A percentile compares a stretch with the other conserved stretches of the same genome.
Conservation (phyloP, 1,140 invertebrate genomes). For the Anastrepha obliqua region DNA sequence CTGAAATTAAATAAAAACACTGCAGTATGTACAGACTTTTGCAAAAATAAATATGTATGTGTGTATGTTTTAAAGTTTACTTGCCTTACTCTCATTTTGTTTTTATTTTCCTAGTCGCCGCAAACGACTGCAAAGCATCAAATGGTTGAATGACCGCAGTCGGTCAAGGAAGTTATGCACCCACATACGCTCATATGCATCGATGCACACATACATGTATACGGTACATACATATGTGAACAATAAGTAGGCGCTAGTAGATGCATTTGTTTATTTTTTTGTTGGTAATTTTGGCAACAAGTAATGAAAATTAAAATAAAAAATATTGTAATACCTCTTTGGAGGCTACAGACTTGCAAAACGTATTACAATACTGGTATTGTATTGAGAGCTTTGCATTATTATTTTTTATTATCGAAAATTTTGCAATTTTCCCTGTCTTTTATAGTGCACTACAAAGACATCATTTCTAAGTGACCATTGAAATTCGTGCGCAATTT, state of each 20-base stretch:
- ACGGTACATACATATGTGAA: neutral
- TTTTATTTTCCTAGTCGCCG: neutral
- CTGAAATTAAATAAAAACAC: no score
- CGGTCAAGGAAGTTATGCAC: slow-evolving; percentile 44
- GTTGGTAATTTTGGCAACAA: neutral
- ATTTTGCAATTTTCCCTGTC: neutral
- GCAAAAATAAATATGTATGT: neutral
- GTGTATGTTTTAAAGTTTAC: no score
- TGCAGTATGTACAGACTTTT: no score
- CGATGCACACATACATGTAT: neutral
- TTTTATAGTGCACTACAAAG: neutral
- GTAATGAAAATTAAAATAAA: neutral
- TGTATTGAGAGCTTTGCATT: neutral
- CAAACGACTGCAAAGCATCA: neutral
- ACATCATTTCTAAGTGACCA: neutral
- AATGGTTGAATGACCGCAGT: slow-evolving; percentile 18
- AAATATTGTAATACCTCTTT: neutral
- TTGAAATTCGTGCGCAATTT: neutral
- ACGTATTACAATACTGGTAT: no score
- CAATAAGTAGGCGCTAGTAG: neutral
- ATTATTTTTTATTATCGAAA: slow-evolving; percentile 6
- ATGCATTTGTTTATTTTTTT: neutral
- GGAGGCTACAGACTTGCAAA: no score
- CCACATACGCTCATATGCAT: neutral
- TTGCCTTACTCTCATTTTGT: neutral